Conservation (phyloP, 1,140 invertebrate genomes). For the Drosophila chauvacae region DNA sequence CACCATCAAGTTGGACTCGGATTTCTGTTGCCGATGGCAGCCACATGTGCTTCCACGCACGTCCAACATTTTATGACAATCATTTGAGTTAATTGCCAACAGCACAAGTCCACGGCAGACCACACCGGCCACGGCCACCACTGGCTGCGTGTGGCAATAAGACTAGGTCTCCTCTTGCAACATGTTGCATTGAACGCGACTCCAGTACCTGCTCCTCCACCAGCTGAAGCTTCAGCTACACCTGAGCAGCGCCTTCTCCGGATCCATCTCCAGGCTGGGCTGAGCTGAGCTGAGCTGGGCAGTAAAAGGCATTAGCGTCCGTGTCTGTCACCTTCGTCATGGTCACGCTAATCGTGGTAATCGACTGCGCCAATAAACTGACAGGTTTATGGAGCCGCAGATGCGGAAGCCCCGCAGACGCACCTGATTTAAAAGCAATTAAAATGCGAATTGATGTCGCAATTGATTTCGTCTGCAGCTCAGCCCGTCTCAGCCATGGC, state of each 20-base stretch:
- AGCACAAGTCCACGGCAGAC: constrained; percentile 48
- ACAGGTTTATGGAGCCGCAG: constrained; percentile 75
- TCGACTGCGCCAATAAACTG: constrained; percentile 79
- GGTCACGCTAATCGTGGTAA: constrained; percentile 82
- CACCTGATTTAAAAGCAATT: constrained; percentile 81
- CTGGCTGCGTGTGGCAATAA: constrained; percentile 69
- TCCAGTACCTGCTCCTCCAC: neutral
- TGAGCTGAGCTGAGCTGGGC: constrained; percentile 24
- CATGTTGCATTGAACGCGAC: constrained; percentile 46
- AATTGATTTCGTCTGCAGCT: constrained; percentile 57
- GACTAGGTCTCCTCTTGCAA: constrained; percentile 61
- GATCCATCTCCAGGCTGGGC: constrained; percentile 9
- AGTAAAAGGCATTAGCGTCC: constrained; percentile 83
- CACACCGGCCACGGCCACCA: constrained; percentile 48
- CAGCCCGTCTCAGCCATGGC: neutral
- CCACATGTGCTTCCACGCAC: constrained; percentile 44
- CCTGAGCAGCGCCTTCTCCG: constrained; percentile 7
- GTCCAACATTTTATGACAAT: constrained; percentile 78
- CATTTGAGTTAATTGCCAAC: constrained; percentile 80
- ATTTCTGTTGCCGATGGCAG: constrained; percentile 37
- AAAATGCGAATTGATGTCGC: constrained; percentile 77
- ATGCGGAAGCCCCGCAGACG: constrained; percentile 46
- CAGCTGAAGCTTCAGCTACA: neutral
- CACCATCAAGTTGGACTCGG: constrained; percentile 20
- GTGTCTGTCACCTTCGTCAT: constrained; percentile 82